Evolutionary conservation across 2,888 invertebrate genomes (phyloP), one percentile per base, ranked within the genome.

Genomic region (Lasioglossum calceatum): DNA sequence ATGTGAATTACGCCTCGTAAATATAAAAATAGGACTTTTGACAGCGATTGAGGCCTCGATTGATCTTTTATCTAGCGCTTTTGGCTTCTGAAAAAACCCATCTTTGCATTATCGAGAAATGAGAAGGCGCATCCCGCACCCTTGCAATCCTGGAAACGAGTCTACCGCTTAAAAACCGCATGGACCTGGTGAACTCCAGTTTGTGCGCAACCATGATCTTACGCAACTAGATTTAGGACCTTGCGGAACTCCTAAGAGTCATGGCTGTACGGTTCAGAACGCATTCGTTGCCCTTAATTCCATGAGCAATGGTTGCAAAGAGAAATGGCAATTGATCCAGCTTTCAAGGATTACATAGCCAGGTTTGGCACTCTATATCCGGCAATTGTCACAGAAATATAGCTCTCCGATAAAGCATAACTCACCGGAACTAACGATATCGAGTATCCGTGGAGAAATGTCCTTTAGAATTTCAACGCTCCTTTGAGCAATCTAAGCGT

Each of bases 361-460:
- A 23, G 4, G 23, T 70, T 70, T 39, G 70, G 70, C 39, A 70
- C 39, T n/a, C 61, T 4, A 75, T 75, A 75, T 75, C 75, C 58
- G 23, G 16, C 58, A 58, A 58, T 58, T 58, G n/a, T 58, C 54
- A 14, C 58, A 75, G 58, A 58, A 58, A 75, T 75, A 75, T 58
- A 54, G 75, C n/a, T 4, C 39, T 0, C 54, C 58, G n/a, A 58
- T 75, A 75, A 75, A 75, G 39, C 39, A 75, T 42, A 75, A 39
- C 23, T 27, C 39, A 39, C 39, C 14, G 32, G 54, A 75, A 14
- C 75, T 58, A 32, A 58, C 44, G n/a, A n/a, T 42, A 71, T 42
- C 42, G n/a, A 71, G 39, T n/a, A 39, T n/a, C 70, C 70, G 23
- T 2, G 4, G n/a, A n/a, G 42, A n/a, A 71, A 71, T 12, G 71